Evolutionary conservation across 2,113 vertebrate genomes (phyloP).

Genomic region (Laticauda laticaudata): DNA sequence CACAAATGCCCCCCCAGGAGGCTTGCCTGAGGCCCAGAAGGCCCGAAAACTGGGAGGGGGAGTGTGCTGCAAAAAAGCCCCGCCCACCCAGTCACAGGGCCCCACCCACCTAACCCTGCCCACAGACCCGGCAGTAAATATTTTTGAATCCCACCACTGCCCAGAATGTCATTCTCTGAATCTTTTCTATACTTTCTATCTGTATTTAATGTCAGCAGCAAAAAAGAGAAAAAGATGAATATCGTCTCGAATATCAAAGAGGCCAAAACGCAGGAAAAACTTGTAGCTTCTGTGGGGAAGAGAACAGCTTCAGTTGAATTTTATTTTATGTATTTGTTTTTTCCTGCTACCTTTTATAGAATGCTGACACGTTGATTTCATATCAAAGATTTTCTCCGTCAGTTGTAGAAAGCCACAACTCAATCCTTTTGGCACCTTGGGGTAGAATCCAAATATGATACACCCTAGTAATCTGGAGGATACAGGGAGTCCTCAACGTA

Average conservation of each 20-base stretch:
- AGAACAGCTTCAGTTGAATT: background rate
- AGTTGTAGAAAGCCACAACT: background rate
- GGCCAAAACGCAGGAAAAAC: background rate
- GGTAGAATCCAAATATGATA: background rate
- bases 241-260: background rate
- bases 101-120: too few relatives aligned
- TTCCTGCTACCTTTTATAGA: background rate
- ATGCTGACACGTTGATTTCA: background rate
- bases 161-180: background rate
- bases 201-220: conserved; percentile 1
- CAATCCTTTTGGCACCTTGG: background rate
- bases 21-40: too few relatives aligned
- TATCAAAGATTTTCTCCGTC: background rate
- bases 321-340: background rate
- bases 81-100: too few relatives aligned
- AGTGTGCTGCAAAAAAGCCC: too few relatives aligned
- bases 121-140: too few relatives aligned
- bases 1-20: too few relatives aligned
- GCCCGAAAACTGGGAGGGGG: too few relatives aligned
- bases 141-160: too few relatives aligned
- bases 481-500: too few relatives aligned
- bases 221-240: background rate
- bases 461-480: background rate
- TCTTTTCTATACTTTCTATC: background rate
- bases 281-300: background rate